Evolutionary conservation across 2,888 invertebrate genomes (phyloP).

Genomic region (Yponomeuta evonymella): DNA sequence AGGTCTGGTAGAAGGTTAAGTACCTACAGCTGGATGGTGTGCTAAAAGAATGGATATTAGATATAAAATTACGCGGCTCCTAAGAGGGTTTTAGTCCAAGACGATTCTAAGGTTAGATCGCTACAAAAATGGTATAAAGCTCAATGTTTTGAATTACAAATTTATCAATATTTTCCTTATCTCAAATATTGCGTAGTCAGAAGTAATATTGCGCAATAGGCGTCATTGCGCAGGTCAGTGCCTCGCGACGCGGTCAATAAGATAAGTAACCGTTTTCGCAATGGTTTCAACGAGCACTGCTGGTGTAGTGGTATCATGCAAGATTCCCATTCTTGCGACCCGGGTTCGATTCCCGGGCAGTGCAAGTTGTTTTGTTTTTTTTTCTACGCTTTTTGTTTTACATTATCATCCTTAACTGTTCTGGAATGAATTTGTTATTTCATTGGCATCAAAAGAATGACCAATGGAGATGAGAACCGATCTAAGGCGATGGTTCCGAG

Average conservation of each 20-base stretch:
- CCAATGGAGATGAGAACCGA: constrained; percentile 44
- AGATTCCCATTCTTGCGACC: constrained; percentile 98
- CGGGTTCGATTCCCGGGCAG: constrained; percentile 97
- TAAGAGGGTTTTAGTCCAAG: too few species aligned
- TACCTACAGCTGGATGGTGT: too few species aligned
- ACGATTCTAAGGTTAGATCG: too few species aligned
- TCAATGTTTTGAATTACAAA: too few species aligned
- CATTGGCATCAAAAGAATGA: constrained; percentile 24
- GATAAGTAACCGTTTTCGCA: neutral
- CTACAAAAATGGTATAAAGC: too few species aligned
- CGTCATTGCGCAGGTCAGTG: constrained; percentile 13
- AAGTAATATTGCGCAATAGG: neutral
- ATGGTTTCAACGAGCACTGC: constrained; percentile 80
- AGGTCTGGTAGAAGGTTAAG: neutral
- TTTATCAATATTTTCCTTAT: too few species aligned
- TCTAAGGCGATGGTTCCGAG: constrained; percentile 26
- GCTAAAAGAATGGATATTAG: too few species aligned
- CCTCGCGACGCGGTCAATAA: constrained; percentile 2
- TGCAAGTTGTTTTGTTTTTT: constrained; percentile 64
- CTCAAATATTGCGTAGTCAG: too few species aligned
- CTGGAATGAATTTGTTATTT: constrained; percentile 26
- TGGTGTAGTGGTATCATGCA: constrained; percentile 98
- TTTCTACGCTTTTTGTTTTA: neutral
- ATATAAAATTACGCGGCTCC: too few species aligned
- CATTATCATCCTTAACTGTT: neutral